These are phyloP conservation scores for Sorex araneus DNA, from an alignment of 2,113 vertebrate species.

Conservation along the genomic window DNA sequence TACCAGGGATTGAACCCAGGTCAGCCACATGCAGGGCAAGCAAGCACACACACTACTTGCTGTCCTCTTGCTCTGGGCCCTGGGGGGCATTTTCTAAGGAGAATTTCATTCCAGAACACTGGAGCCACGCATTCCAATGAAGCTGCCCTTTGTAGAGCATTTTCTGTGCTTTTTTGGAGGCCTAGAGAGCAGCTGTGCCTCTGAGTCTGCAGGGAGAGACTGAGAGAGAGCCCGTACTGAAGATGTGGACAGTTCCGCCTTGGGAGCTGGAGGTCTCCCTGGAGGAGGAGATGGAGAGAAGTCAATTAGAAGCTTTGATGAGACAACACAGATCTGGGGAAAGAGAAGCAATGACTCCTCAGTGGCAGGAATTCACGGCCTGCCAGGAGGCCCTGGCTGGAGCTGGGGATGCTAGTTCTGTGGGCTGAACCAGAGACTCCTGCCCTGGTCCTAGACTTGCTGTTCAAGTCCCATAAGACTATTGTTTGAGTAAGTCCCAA, in stretches of 20 bases:
- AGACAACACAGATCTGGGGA: not conserved
- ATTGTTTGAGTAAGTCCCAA: conserved; percentile 67
- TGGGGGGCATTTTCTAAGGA: not conserved
- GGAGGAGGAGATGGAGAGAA: not conserved
- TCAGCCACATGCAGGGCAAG: no score
- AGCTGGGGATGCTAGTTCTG: not conserved
- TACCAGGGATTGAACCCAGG: no score
- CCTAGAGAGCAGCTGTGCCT: not conserved
- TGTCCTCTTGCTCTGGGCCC: not conserved
- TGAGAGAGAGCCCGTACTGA: not conserved
- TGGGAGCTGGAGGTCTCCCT: not conserved
- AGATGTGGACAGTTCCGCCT: not conserved
- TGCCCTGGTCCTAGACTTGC: conserved; percentile 54
- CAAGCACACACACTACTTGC: no score
- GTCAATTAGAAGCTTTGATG: not conserved
- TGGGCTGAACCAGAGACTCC: conserved; percentile 8
- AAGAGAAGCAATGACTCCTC: not conserved
- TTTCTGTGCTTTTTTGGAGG: not conserved
- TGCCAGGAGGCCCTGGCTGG: not conserved
- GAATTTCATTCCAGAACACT: not conserved
- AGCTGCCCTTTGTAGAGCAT: not conserved
- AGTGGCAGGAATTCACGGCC: not conserved
- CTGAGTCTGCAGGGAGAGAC: accelerated
- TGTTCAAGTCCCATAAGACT: conserved; percentile 75
- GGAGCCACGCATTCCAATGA: not conserved